Evolutionary conservation across 2,888 invertebrate genomes (phyloP).

Genomic region (Philopedon plagiatum): DNA sequence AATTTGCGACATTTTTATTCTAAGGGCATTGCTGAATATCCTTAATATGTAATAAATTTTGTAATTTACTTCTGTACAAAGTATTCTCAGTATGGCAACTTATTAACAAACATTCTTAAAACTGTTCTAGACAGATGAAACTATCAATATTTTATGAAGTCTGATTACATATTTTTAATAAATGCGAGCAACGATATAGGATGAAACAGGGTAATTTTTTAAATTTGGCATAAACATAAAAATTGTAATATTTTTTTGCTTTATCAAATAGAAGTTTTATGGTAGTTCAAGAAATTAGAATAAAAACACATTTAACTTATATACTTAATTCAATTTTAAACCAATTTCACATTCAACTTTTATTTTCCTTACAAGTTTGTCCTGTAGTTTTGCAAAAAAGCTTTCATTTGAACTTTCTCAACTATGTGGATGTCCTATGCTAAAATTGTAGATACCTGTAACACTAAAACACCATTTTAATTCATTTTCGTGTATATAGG

Average conservation of each 20-base stretch:
- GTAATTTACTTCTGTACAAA: too few species aligned
- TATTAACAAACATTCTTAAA: too few species aligned
- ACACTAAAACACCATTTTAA: constrained; percentile 7
- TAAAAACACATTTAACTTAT: too few species aligned
- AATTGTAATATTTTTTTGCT: neutral
- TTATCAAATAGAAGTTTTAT: neutral
- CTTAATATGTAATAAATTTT: too few species aligned
- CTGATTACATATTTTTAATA: neutral
- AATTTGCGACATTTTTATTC: too few species aligned
- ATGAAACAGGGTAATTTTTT: constrained; percentile 10
- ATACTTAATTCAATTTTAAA: too few species aligned
- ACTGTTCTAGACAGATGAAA: too few species aligned
- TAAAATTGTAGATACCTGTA: constrained; percentile 10
- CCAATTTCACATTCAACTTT: too few species aligned
- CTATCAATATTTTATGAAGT: neutral
- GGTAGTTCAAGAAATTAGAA: too few species aligned
- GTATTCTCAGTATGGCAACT: too few species aligned
- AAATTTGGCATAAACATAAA: neutral
- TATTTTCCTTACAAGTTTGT: neutral
- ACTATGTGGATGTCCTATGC: neutral
- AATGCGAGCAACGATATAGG: constrained; percentile 6
- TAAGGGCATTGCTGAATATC: too few species aligned
- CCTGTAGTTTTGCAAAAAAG: constrained; percentile 4
- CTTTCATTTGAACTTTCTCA: neutral
- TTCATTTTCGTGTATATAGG: neutral